Conservation (phyloP, 2,797 vertebrate species). For the Todus mexicanus region DNA sequence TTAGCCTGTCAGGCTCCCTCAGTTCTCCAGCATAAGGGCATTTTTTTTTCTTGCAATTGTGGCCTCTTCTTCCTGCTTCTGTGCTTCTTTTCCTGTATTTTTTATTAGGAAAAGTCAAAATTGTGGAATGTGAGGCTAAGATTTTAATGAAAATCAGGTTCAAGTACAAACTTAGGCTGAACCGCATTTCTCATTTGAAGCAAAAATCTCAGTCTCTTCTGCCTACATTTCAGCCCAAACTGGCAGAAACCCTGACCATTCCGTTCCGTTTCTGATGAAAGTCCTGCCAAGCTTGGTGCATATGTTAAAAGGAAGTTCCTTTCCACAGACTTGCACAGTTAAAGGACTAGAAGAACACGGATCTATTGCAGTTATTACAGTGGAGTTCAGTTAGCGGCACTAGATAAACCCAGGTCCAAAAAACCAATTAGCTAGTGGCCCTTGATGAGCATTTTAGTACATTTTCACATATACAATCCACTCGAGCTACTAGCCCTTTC, state of each 20-base stretch:
- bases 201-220: not conserved
- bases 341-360: not conserved
- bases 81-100: not conserved
- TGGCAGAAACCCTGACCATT: not conserved
- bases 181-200: not conserved
- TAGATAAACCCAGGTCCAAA: not conserved
- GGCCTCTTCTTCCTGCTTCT: not conserved
- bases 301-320: not conserved
- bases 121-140: not conserved
- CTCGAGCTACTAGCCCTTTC: not conserved
- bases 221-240: not conserved
- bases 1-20: not conserved
- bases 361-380: not conserved
- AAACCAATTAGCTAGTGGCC: not conserved
- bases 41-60: not conserved
- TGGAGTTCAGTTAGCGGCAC: not conserved
- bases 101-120: not conserved
- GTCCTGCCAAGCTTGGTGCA: not conserved
- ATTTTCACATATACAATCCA: not conserved
- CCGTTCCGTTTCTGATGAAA: not conserved
- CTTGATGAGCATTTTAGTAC: not conserved
- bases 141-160: not conserved
- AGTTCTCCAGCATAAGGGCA: not conserved
- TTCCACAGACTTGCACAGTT: not conserved
- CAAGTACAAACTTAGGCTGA: not conserved